phyloP scores from a whole-genome alignment of 2,113 vertebrate genomes.

The Gorsachius goisagi region DNA sequence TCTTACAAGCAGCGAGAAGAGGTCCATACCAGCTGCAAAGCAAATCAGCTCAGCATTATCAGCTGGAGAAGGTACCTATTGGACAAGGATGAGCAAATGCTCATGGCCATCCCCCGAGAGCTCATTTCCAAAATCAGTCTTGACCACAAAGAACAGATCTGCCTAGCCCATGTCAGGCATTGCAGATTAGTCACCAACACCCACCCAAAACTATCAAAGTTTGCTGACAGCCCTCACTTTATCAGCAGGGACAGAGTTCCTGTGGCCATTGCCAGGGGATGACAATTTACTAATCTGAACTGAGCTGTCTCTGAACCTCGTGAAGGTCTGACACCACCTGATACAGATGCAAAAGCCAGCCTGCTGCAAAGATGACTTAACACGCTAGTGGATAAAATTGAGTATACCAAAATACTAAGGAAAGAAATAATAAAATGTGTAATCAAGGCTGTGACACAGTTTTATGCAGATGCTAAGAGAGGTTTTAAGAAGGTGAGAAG shows the following conservation, averaged over 20 bases:
- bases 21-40: neutral
- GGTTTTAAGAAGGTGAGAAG: neutral
- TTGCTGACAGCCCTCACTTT: constrained; percentile 14
- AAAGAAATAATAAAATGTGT: neutral
- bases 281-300: constrained; percentile 20
- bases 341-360: neutral
- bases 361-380: neutral
- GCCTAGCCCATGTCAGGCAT: neutral
- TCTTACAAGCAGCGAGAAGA: neutral
- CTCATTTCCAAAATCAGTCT: neutral
- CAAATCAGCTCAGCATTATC: neutral
- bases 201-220: neutral
- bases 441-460: neutral
- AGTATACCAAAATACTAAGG: neutral
- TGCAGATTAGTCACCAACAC: constrained; percentile 6
- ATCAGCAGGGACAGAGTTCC: constrained; percentile 59
- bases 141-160: constrained; percentile 4
- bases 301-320: constrained; percentile 1
- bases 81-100: neutral
- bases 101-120: neutral
- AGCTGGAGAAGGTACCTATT: neutral
- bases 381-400: neutral
- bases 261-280: constrained; percentile 37
- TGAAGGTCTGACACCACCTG: neutral
- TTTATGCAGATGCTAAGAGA: neutral